Percentiles rank a stretch among this genome's conserved stretches.
These are phyloP conservation scores for Rhyzopertha dominica DNA, from an alignment of 1,140 invertebrate species.

Conservation along the genomic window DNA sequence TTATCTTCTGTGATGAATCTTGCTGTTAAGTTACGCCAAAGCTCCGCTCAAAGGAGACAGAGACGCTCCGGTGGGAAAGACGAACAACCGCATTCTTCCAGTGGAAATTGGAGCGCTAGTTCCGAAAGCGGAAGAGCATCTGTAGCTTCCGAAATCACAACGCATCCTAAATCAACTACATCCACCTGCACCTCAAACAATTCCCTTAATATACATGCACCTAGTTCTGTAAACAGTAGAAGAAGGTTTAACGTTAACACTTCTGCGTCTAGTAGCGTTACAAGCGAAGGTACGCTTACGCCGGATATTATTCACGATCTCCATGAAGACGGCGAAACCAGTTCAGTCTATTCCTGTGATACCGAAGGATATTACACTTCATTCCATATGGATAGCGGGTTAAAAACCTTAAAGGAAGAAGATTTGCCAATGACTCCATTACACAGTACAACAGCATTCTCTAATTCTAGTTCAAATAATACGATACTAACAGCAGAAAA, in stretches of 20 bases:
- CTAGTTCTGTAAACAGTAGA: constrained; percentile 63
- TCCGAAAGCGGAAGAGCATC: constrained; percentile 82
- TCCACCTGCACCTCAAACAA: constrained; percentile 62
- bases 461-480: constrained; percentile 52
- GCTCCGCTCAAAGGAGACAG: constrained; percentile 59
- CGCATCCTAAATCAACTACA: constrained; percentile 65
- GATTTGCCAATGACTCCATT: constrained; percentile 61
- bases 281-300: constrained; percentile 79
- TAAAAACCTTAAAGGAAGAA: constrained; percentile 80
- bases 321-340: constrained; percentile 81
- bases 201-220: constrained; percentile 59
- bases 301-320: constrained; percentile 72
- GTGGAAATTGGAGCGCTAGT: constrained; percentile 90
- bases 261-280: constrained; percentile 74
- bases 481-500: constrained; percentile 66
- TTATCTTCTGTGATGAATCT: constrained; percentile 53
- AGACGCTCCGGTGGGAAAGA: constrained; percentile 55
- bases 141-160: constrained; percentile 75
- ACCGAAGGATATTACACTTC: constrained; percentile 97
- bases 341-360: constrained; percentile 91
- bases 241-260: constrained; percentile 56
- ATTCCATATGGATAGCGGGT: constrained; percentile 91
- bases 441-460: constrained; percentile 57
- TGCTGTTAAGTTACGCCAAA: constrained; percentile 67
- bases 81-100: constrained; percentile 77